Conservation (phyloP, 2,888 invertebrate genomes). For the Papilio gigon region DNA sequence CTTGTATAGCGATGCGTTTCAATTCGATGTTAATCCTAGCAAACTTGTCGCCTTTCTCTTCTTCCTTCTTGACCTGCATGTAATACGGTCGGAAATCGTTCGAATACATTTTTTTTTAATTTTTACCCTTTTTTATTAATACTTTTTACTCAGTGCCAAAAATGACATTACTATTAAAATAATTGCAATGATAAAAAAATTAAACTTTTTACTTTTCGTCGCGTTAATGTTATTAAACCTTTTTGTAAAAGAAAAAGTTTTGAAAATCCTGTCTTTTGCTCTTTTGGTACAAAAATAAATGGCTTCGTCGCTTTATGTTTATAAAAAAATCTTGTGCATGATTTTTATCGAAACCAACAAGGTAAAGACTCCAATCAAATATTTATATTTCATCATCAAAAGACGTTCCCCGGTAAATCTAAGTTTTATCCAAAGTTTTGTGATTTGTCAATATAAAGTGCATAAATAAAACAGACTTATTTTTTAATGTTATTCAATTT, state of each 20-base stretch:
- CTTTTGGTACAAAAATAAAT: neutral
- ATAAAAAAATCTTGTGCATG: too few relatives aligned
- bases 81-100: conserved; percentile 73
- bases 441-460: neutral
- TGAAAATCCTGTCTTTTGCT: neutral
- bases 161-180: conserved; percentile 35
- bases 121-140: conserved; percentile 43
- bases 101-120: conserved; percentile 58
- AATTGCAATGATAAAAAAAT: conserved; percentile 15
- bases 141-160: conserved; percentile 33
- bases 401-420: too few relatives aligned
- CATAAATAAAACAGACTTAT: neutral
- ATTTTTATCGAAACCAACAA: too few relatives aligned
- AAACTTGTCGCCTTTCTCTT: conserved; percentile 73
- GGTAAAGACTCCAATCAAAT: too few relatives aligned
- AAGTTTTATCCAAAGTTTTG: too few relatives aligned
- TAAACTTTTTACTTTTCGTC: conserved; percentile 28
- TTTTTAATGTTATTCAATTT: conserved; percentile 1
- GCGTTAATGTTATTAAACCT: neutral
- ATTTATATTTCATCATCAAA: too few relatives aligned
- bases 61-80: conserved; percentile 69
- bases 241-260: neutral
- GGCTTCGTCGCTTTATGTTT: neutral
- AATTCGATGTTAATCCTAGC: conserved; percentile 74
- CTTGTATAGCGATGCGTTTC: conserved; percentile 57